Base-by-base conservation (phyloP, 2,888 invertebrate genomes). In the Iphiclides podalirius region DNA sequence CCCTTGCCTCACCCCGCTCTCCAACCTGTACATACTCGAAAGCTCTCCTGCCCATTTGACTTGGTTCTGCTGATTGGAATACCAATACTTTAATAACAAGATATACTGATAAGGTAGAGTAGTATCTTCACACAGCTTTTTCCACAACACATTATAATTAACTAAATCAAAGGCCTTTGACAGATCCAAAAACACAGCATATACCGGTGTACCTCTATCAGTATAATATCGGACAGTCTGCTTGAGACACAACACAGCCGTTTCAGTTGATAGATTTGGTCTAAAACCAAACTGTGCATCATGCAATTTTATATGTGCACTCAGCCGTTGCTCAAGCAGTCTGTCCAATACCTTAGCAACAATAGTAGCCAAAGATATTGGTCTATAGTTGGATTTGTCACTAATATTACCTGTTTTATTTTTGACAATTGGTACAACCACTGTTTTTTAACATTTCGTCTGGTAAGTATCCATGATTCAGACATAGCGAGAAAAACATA, bases 131-230 rank as follows among this genome's bases (percentile, higher is more conserved):
- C 28, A 12, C 12, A 60, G 14, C 12, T 58, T 58, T 2, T 20
- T 14, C 60, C 55, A 58, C 1, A 57, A 26, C 0, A 51, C 11
- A 13, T 55, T 46, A 35, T 55, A 55, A 0, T 44, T 36, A 1
- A 57, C 58, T 1, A 52, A 28, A 9, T 54, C 59, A 33, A 57
- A 59, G 1, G 55, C 53, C 17, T 57, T 59, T 11, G 52, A 53
- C 2, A 57, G 33, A 8, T 55, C 54, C 3, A 58, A 38, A 28
- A 37, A 55, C 7, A 46, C 38, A 1, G 53, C 52, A 15, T 36
- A 51, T 1, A 59, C 36, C 1, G 51, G 17, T 1, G 57, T 56
- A n/a, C n/a, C n/a, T n/a, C n/a, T n/a, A n/a, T n/a, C n/a, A n/a
- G n/a, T n/a, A n/a, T n/a, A n/a, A n/a, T n/a, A n/a, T n/a, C n/a